Base-by-base conservation (phyloP, 1,140 invertebrate species). In the Colletes gigas region DNA sequence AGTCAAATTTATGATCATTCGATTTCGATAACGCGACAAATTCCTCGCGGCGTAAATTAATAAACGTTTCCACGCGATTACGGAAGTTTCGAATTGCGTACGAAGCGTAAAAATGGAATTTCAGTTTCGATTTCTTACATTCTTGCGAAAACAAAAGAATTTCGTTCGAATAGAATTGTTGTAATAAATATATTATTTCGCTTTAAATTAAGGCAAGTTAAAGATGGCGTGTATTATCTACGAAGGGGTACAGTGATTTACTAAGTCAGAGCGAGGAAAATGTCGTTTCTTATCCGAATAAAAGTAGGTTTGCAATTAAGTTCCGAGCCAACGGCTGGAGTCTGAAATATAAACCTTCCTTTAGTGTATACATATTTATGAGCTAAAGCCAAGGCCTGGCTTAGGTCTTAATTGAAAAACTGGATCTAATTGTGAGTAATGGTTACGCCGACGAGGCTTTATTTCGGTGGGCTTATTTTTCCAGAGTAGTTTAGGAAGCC, bases 361-460 rank as follows among this genome's bases (percentile, higher is more conserved):
- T 83, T 60, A 60, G 62, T 41, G 44, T 75, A 87, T 86, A 83
- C 84, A 87, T 87, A 86, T 87, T 87, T 87, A 87, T 87, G 79
- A 80, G 70, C 15, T 66, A 54, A 69, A 80, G 50, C 50, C 50
- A 66, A 63, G 78, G 70, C n/a, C 70, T 67, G 69, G 68, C 60
- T 55, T 60, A 77, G 72, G 82, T 52, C 83, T 81, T 86, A 87
- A 86, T 87, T 86, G 74, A 83, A 83, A 87, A 86, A 86, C 81
- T 77, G 76, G 71, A 86, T 78, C 82, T 87, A 86, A 87, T 87
- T 86, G 85, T 83, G 84, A 87, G 83, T 86, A 87, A 86, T 86
- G 85, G 82, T 75, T 72, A 68, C 69, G n/a, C 41, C 67, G 44
- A 41, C 57, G 60, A 17, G n/a, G 21, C 86, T 69, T 83, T 86